These are phyloP conservation scores for Drosophila serrata DNA, from an alignment of 1,140 invertebrate genomes.

Conservation along the genomic window DNA sequence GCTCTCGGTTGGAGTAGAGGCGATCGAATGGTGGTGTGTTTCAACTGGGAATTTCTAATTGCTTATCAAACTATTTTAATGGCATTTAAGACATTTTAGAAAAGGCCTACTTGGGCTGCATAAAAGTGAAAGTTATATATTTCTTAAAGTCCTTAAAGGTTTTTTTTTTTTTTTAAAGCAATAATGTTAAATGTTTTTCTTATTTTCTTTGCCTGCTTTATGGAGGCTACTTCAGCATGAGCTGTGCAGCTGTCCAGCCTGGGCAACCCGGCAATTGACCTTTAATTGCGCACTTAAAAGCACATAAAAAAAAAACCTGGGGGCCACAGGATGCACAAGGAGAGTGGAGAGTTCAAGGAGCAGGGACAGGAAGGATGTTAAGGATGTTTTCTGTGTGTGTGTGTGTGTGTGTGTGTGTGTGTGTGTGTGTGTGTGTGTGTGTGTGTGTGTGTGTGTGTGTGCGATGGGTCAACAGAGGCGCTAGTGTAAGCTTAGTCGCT, in stretches of 20 bases:
- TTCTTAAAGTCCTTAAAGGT: not conserved
- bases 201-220: constrained; percentile 31
- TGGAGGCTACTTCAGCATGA: constrained; percentile 38
- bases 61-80: not conserved
- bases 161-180: not conserved
- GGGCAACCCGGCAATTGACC: constrained; percentile 72
- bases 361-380: constrained; percentile 45
- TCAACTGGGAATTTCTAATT: constrained; percentile 3
- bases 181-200: constrained; percentile 12
- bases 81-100: not conserved
- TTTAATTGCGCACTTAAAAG: constrained; percentile 83
- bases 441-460: not conserved
- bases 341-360: constrained; percentile 22
- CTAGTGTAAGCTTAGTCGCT: constrained; percentile 28
- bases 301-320: constrained; percentile 82
- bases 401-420: not conserved
- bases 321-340: constrained; percentile 48
- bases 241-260: constrained; percentile 19
- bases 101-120: not conserved
- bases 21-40: not conserved
- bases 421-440: not conserved
- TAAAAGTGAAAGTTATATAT: not conserved
- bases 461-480: constrained; percentile 20
- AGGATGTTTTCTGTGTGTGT: too few relatives aligned
- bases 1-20: not conserved